Percentiles rank a stretch among this genome's conserved stretches.
Conservation (phyloP, 2,888 invertebrate genomes). For the Uloborus plumipes region DNA sequence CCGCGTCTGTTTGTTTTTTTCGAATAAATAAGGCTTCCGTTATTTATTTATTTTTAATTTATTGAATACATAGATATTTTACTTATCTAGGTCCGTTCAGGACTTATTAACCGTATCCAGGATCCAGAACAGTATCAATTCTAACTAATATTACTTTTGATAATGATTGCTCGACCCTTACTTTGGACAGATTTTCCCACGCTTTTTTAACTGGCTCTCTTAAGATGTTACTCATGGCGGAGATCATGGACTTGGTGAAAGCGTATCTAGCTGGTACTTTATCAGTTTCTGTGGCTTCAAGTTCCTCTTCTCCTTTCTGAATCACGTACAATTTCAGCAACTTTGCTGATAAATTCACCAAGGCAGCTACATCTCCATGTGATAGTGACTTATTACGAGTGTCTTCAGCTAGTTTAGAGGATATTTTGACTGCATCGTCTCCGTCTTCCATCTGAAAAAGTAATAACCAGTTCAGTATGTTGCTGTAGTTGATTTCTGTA, state of each 20-base stretch:
- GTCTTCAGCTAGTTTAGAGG: constrained; percentile 25
- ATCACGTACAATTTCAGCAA: constrained; percentile 15
- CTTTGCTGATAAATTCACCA: constrained; percentile 32
- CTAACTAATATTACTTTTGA: not conserved
- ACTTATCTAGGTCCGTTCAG: no score
- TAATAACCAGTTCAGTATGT: not conserved
- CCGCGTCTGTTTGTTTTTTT: no score
- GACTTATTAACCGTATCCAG: no score
- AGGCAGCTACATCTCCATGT: constrained; percentile 44
- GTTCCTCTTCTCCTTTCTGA: constrained; percentile 26
- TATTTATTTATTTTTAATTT: no score
- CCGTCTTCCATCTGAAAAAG: constrained; percentile 24
- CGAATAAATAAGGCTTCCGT: no score
- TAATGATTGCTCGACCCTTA: not conserved
- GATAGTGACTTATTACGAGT: constrained; percentile 22
- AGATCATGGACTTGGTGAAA: constrained; percentile 39
- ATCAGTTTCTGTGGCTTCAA: not conserved
- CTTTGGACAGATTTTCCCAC: constrained; percentile 45
- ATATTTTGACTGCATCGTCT: constrained; percentile 31
- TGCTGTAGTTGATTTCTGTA: no score
- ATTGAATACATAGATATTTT: no score
- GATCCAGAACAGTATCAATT: no score
- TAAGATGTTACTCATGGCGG: constrained; percentile 41
- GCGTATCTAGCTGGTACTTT: constrained; percentile 5
- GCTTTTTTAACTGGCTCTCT: constrained; percentile 35